Evolutionary conservation across 2,797 vertebrate genomes (phyloP), one percentile per base, ranked within the genome.

Genomic region (Pteropus rufus): DNA sequence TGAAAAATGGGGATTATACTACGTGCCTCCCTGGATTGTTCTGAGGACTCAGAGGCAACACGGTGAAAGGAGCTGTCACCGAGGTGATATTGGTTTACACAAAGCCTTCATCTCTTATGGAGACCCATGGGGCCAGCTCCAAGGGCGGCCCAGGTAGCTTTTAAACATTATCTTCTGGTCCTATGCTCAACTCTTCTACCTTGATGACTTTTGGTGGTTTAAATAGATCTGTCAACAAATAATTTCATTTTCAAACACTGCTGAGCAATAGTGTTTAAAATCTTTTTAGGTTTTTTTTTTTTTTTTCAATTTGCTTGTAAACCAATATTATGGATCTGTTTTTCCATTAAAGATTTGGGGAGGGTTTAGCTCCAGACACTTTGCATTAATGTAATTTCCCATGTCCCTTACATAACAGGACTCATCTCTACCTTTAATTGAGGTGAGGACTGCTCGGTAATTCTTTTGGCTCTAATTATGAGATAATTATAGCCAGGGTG

Each of bases 321-420:
- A 94, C 62, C 14, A 65, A 31, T 76, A 19, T 67, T 69, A 56
- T 56, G 26, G 34, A 36, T 75, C 29, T 44, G 34, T 64, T 89
- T 91, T 97, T 82, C 60, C 69, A 52, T 77, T 79, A 49, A 96
- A 82, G 77, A 92, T 85, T 60, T 76, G 70, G 64, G 88, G 36
- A 80, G 34, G n/a, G 2, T 10, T 87, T 84, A 87, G 83, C 75
- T 26, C 19, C 2, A 91, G 77, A 75, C 81, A 86, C 21, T 87
- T 24, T 54, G 39, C 24, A 8, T 89, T 77, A 54, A 34, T 58
- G 41, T 93, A 69, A 91, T 76, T 93, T 93, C 54, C 46, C 44
- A 54, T 49, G 41, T 77, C 84, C 14, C 29, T 87, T 88, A 65
- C 8, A 49, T 46, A 94, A 69, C 62, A 60, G 81, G 75, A 67